These are phyloP conservation scores for Sander vitreus DNA, from an alignment of 2,113 vertebrate genomes.

Conservation along the genomic window DNA sequence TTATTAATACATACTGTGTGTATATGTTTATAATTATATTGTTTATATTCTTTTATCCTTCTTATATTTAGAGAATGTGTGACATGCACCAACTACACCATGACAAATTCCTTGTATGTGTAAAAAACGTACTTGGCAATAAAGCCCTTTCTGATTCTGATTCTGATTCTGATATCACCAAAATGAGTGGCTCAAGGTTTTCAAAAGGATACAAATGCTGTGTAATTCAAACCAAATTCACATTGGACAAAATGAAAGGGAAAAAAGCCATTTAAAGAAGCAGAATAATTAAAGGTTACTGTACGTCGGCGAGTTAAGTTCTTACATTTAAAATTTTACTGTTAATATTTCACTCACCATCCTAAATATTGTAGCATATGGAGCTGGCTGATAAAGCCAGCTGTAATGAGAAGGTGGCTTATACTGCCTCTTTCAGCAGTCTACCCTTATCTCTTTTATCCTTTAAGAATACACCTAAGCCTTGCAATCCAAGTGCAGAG, in stretches of 20 bases:
- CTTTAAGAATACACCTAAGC: slow-evolving; percentile 35
- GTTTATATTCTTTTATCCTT: too few species aligned
- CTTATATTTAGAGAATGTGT: too few species aligned
- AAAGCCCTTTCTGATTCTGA: too few species aligned
- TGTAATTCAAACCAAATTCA: neutral
- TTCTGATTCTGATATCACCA: neutral
- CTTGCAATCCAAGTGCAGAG: slow-evolving; percentile 5
- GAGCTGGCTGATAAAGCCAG: neutral
- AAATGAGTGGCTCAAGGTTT: neutral
- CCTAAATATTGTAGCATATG: neutral
- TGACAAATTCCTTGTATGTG: too few species aligned
- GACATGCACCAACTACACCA: too few species aligned
- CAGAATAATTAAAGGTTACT: slow-evolving; percentile 6
- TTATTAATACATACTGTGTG: too few species aligned
- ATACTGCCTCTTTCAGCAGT: neutral
- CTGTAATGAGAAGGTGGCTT: slow-evolving; percentile 9
- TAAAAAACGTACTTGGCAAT: too few species aligned
- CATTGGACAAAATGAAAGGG: neutral
- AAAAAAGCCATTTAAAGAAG: neutral
- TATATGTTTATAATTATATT: too few species aligned
- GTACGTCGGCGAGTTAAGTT: neutral
- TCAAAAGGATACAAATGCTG: neutral
- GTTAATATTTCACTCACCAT: neutral
- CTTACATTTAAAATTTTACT: slow-evolving; percentile 41
- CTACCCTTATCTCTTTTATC: slow-evolving; percentile 28